Conservation (phyloP, 1,140 invertebrate species). For the Leptinotarsa texana region DNA sequence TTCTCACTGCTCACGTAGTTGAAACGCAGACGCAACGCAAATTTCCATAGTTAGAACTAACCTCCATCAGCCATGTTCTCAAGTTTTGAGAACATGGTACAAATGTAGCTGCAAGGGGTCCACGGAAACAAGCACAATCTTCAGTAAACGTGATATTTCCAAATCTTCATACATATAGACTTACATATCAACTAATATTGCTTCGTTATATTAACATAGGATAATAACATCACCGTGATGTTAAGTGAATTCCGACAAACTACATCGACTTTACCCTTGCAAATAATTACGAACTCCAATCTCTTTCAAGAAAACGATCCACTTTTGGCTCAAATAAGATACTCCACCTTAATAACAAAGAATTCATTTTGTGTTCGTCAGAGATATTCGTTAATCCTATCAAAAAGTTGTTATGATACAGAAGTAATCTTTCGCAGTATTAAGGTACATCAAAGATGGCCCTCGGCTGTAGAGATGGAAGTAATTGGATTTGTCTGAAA, state of each 20-base stretch:
- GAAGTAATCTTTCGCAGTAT: conserved; percentile 44
- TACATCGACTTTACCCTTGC: neutral
- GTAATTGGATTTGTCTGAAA: conserved; percentile 43
- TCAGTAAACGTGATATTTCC: too few species aligned
- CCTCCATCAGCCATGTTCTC: too few species aligned
- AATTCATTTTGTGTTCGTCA: neutral
- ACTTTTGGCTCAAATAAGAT: neutral
- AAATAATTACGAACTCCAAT: conserved; percentile 16
- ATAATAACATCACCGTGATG: neutral
- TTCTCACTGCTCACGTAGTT: too few species aligned
- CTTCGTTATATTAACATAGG: neutral
- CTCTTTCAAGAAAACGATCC: neutral
- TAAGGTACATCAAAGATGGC: conserved; percentile 44
- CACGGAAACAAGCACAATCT: too few species aligned
- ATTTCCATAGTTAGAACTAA: too few species aligned
- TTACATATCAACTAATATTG: too few species aligned
- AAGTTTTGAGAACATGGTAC: too few species aligned
- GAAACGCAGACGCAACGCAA: too few species aligned
- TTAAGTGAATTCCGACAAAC: neutral
- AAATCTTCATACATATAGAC: too few species aligned
- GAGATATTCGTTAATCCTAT: conserved; percentile 43
- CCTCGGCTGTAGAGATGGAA: conserved; percentile 39
- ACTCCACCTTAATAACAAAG: neutral
- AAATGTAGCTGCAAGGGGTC: too few species aligned
- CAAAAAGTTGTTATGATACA: conserved; percentile 51